phyloP scores from a whole-genome alignment of 2,888 invertebrate species.

The Pammene fasciana region DNA sequence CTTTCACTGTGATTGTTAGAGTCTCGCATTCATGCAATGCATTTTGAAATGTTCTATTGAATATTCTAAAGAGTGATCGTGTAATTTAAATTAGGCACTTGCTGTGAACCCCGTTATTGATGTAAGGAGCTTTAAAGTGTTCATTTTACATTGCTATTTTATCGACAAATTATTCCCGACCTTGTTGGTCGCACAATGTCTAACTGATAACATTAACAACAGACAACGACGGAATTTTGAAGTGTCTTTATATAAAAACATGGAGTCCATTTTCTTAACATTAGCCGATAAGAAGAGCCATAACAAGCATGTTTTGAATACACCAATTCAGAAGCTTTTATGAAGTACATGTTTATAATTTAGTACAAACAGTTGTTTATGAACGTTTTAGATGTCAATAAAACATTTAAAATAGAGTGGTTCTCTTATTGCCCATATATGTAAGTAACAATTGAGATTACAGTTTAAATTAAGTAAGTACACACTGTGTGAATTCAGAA shows the following conservation, averaged over 20 bases:
- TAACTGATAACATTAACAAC: slow-evolving; percentile 47
- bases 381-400: slow-evolving; percentile 82
- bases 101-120: slow-evolving; percentile 30
- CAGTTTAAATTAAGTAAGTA: too few relatives aligned
- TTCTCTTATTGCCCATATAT: slow-evolving; percentile 35
- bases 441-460: too few relatives aligned
- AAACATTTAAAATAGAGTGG: slow-evolving; percentile 62
- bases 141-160: slow-evolving; percentile 51
- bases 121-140: slow-evolving; percentile 66
- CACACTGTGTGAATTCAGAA: too few relatives aligned
- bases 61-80: slow-evolving; percentile 47
- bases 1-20: slow-evolving; percentile 70
- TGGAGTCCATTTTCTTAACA: slow-evolving; percentile 72
- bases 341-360: slow-evolving; percentile 80
- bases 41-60: slow-evolving; percentile 62
- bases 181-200: slow-evolving; percentile 28
- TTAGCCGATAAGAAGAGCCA: slow-evolving; percentile 62
- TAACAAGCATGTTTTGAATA: slow-evolving; percentile 71
- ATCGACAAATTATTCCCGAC: slow-evolving; percentile 14
- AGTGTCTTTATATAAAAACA: slow-evolving; percentile 61
- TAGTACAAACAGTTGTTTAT: slow-evolving; percentile 82
- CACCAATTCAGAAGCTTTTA: slow-evolving; percentile 76
- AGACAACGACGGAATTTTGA: slow-evolving; percentile 48
- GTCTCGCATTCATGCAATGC: slow-evolving; percentile 63
- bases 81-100: slow-evolving; percentile 37